These are phyloP conservation scores for Cephalopachus bancanus DNA, from an alignment of 2,797 vertebrate genomes.

Conservation along the genomic window DNA sequence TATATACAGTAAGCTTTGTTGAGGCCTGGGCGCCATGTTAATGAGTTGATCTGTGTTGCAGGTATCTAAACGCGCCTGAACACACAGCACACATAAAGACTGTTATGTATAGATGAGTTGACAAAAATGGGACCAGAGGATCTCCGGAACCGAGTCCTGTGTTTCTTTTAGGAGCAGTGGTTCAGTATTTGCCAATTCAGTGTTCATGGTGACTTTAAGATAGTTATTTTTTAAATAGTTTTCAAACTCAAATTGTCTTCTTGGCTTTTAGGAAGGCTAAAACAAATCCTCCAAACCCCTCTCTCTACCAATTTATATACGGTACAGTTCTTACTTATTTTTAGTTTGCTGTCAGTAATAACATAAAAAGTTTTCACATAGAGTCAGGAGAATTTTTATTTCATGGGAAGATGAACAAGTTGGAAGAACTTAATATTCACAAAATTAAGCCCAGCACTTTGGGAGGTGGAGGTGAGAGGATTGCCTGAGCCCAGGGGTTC, in stretches of 20 bases:
- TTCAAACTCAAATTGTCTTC: background rate
- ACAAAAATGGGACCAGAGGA: too few species aligned
- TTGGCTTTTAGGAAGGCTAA: background rate
- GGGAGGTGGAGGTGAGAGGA: too few species aligned
- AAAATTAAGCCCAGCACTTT: too few species aligned
- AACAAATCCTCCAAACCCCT: background rate
- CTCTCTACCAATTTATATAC: background rate
- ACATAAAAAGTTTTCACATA: background rate
- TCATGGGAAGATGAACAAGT: background rate
- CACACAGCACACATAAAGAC: background rate
- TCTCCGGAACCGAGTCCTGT: background rate
- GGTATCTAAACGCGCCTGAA: background rate
- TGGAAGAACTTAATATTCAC: background rate
- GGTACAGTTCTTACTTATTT: rapidly evolving
- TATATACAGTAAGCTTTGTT: background rate
- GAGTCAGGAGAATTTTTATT: background rate
- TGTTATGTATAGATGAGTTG: background rate
- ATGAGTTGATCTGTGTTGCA: background rate
- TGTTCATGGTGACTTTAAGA: background rate
- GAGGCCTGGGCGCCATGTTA: background rate
- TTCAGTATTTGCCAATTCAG: background rate
- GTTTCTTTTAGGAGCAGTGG: background rate
- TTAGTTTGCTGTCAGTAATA: background rate
- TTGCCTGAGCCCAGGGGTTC: too few species aligned
- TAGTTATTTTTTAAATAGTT: background rate